Base-by-base conservation (phyloP, 2,113 vertebrate genomes). In the Elgaria multicarinata region DNA sequence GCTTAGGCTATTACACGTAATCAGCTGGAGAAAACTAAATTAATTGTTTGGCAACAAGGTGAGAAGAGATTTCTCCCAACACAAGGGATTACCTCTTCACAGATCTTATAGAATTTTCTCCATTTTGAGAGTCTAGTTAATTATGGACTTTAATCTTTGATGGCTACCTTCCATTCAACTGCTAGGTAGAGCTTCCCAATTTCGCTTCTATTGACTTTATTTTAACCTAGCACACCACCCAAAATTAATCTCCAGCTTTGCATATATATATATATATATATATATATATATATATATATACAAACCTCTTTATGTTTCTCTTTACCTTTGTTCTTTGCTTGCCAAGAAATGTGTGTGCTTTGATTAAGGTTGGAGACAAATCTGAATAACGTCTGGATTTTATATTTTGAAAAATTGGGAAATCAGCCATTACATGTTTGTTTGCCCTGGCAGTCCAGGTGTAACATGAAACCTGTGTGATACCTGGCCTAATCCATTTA, bases 11-110 rank as follows among this genome's bases (percentile, higher is more conserved):
- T 64, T 82, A 88, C 36, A 62, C 53, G 44, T 78, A 42, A 90
- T 80, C 50, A 85, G 50, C 36, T 86, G 67, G 46, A 90, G 83
- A 85, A 46, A 90, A 85, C 53, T 72, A 85, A 79, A 69, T 39
- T 84, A 72, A 69, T 80, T 85, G 66, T 58, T 85, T 88, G 71
- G 75, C 76, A 85, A 55, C 69, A 42, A 72, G 67, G 50, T 72
- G 76, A 80, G 50, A 75, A 90, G 22, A 46, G 5, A 33, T 74
- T 72, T 86, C 39, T 83, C 31, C 39, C 67, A 86, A 36, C 26
- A 33, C 62, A 80, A 50, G 33, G 42, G 58, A 85, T 64, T 22
- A 76, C 66, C 71, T 72, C 55, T 89, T 85, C 44, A 8, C 4
- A 53, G 16, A 28, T 82, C 28, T 33, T 33, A 67, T 67, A 46